Percentiles rank a stretch among this genome's conserved stretches.
These are phyloP conservation scores for Yponomeuta cagnagella DNA, from an alignment of 2,888 invertebrate species.

Conservation along the genomic window DNA sequence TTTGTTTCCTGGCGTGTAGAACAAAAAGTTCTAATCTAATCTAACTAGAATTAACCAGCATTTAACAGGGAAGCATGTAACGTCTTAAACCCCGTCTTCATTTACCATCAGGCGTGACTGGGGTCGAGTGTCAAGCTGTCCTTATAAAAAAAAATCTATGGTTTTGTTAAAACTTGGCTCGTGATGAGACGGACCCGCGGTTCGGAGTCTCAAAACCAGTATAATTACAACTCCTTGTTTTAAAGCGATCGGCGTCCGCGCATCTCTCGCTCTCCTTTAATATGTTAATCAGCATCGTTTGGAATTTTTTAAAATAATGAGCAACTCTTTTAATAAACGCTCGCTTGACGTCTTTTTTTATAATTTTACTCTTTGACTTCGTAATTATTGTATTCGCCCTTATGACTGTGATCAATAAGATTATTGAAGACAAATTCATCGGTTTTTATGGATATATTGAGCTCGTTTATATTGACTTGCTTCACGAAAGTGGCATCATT, in stretches of 20 bases:
- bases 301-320: constrained; percentile 25
- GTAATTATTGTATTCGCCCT: constrained; percentile 21
- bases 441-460: constrained; percentile 21
- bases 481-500: not conserved
- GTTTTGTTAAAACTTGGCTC: not conserved
- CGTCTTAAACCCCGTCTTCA: too few species aligned
- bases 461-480: constrained; percentile 11
- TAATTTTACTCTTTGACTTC: constrained; percentile 14
- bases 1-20: too few species aligned
- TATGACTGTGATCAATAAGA: constrained; percentile 29
- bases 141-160: too few species aligned
- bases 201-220: constrained; percentile 17
- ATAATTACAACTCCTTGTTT: constrained; percentile 29
- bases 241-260: constrained; percentile 17
- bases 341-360: constrained; percentile 17
- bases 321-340: constrained; percentile 23
- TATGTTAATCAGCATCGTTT: constrained; percentile 27
- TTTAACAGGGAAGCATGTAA: too few species aligned
- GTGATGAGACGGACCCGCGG: not conserved
- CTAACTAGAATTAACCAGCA: too few species aligned
- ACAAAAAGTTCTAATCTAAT: too few species aligned
- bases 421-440: constrained; percentile 20
- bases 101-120: too few species aligned
- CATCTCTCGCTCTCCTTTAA: constrained; percentile 22
- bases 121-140: too few species aligned